phyloP scores from a whole-genome alignment of 2,888 invertebrate species.

The Acronicta alni region DNA sequence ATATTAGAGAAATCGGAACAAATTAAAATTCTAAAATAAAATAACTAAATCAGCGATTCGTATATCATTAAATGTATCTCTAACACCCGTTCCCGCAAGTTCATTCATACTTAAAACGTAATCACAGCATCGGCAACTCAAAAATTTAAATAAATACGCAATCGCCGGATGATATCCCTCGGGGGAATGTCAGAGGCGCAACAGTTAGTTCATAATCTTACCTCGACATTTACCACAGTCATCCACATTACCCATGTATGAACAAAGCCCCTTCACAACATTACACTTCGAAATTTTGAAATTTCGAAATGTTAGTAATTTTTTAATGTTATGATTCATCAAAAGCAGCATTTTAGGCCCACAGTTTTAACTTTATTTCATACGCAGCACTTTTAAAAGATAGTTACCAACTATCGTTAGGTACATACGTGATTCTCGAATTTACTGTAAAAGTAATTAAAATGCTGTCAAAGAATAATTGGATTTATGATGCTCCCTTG shows the following conservation, averaged over 20 bases:
- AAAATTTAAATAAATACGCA: conserved; percentile 72
- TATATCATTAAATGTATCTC: neutral
- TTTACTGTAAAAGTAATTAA: conserved; percentile 57
- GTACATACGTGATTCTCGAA: conserved; percentile 24
- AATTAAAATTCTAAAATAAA: conserved; percentile 4
- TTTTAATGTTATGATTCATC: no score
- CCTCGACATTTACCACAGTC: conserved; percentile 57
- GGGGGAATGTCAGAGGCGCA: conserved; percentile 63
- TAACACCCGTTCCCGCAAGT: conserved; percentile 4
- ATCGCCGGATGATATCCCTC: conserved; percentile 61
- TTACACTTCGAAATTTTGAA: conserved; percentile 12
- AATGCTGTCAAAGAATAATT: conserved; percentile 58
- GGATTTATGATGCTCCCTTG: conserved; percentile 49
- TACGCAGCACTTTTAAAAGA: conserved; percentile 5
- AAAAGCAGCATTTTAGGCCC: no score
- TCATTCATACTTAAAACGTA: conserved; percentile 52
- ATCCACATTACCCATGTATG: conserved; percentile 51
- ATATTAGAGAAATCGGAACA: neutral
- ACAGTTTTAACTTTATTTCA: conserved; percentile 2
- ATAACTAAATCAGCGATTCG: conserved; percentile 13
- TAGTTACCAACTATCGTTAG: conserved; percentile 10
- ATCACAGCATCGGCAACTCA: conserved; percentile 52
- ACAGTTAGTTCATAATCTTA: conserved; percentile 79
- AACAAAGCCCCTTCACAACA: conserved; percentile 37
- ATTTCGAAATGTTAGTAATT: conserved; percentile 4